A percentile compares a stretch with the other conserved stretches of the same genome.
These are phyloP conservation scores for Hemicrepidius hirtus DNA, from an alignment of 2,888 invertebrate species.

Conservation along the genomic window DNA sequence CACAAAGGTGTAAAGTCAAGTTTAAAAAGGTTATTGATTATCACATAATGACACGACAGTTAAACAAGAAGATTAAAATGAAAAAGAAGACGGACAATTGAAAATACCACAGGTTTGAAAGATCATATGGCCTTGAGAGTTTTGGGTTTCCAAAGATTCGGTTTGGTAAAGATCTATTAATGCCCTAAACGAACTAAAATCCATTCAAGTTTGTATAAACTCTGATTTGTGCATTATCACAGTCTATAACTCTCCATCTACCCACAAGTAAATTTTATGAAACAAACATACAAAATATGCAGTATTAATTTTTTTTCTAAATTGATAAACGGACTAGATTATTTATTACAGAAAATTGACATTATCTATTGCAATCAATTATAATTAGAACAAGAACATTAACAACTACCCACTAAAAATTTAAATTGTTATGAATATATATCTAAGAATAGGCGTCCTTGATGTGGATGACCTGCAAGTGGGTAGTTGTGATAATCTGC, in stretches of 20 bases:
- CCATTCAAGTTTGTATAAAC: no score
- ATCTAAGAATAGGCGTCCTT: slow-evolving; percentile 34
- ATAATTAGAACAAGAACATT: slow-evolving; percentile 25
- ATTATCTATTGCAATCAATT: slow-evolving; percentile 12
- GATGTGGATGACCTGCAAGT: slow-evolving; percentile 33
- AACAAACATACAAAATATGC: no score
- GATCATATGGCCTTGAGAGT: neutral
- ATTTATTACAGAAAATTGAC: neutral
- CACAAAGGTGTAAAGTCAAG: neutral
- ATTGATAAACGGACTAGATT: neutral
- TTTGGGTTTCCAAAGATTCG: no score
- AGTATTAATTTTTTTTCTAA: neutral
- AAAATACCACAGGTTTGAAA: neutral
- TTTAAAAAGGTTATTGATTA: slow-evolving; percentile 1
- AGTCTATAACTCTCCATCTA: no score
- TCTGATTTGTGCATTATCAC: no score
- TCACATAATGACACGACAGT: neutral
- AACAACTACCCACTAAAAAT: slow-evolving; percentile 31
- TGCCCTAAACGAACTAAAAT: no score
- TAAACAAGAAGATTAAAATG: neutral
- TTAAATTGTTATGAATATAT: slow-evolving; percentile 1
- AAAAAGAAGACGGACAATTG: neutral
- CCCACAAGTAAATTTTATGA: no score
- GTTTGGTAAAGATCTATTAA: no score
- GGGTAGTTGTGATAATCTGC: slow-evolving; percentile 13